Base-by-base conservation (phyloP, 2,888 invertebrate genomes). In the Bunonema sp. region DNA sequence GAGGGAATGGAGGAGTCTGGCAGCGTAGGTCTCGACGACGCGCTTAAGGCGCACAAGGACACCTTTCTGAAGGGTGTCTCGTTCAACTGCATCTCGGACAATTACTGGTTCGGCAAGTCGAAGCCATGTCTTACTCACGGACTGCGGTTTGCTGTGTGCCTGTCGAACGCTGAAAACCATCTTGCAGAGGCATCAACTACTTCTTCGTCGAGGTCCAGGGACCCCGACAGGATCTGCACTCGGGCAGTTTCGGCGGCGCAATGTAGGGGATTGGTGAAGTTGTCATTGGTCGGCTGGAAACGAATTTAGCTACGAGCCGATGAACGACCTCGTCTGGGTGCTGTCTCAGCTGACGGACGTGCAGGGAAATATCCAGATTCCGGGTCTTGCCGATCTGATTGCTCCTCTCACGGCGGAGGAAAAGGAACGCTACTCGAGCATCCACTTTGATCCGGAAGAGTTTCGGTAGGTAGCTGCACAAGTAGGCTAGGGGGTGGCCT, bases 1-100 rank as follows among this genome's bases (percentile, higher is more conserved):
- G 93, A 97, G 75, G 88, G 87, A 41, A 97, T 97, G 93, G 93
- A 93, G 72, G 93, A 97, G 70, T 82, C 82, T 46, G 91, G 91
- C 4, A 91, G 89, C 45, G 82, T 83, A 68, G 93, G 93, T n/a
- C 74, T 97, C 20, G 87, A 89, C 69, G 82, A 82, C 1, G 73
- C 89, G 8, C 75, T 97, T 0, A 73, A 74, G 54, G 69, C 76
- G 1, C 75, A 77, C 39, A 50, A 57, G 34, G 52, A 59, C 35
- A 50, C 51, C 24, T 58, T 57, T 38, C 49, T 68, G n/a, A 50
- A 72, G 66, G 70, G 78, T 67, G 81, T 86, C 0, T 89, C 93
- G 71, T 91, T 79, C 73, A 85, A 89, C 15, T 91, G 91, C 70
- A 91, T 97, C 67, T 89, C 89, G 19, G 93, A 97, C 70, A 97